These are phyloP conservation scores for Exephanes ischioxanthus DNA, from an alignment of 2,888 invertebrate species.

Conservation along the genomic window DNA sequence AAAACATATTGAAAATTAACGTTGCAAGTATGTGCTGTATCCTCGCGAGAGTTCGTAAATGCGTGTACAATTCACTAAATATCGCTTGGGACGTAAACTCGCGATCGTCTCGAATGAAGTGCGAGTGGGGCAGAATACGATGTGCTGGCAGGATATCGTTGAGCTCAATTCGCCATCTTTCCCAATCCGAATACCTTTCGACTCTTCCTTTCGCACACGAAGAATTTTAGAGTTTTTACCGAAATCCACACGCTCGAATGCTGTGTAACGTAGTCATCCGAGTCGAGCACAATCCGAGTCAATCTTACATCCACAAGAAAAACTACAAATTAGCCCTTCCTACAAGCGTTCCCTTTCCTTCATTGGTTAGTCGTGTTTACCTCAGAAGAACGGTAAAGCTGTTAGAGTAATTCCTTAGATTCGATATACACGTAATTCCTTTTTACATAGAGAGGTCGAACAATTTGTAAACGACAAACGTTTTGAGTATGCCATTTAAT, in stretches of 20 bases:
- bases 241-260: background rate
- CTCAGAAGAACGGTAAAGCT: background rate
- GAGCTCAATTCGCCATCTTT: background rate
- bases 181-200: background rate
- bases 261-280: background rate
- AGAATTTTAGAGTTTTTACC: background rate
- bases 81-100: background rate
- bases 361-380: too few relatives aligned
- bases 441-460: background rate
- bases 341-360: too few relatives aligned
- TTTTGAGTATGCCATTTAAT: background rate
- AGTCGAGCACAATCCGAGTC: background rate
- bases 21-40: background rate
- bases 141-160: conserved; percentile 7
- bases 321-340: background rate
- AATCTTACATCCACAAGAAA: background rate
- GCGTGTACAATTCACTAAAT: background rate
- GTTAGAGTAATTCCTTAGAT: background rate
- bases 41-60: background rate
- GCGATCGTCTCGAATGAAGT: background rate
- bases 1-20: background rate
- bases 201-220: background rate
- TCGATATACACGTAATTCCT: background rate
- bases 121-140: background rate
- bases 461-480: background rate